These are phyloP conservation scores for Philhelius pedissequus DNA, from an alignment of 2,888 invertebrate genomes.

Conservation along the genomic window DNA sequence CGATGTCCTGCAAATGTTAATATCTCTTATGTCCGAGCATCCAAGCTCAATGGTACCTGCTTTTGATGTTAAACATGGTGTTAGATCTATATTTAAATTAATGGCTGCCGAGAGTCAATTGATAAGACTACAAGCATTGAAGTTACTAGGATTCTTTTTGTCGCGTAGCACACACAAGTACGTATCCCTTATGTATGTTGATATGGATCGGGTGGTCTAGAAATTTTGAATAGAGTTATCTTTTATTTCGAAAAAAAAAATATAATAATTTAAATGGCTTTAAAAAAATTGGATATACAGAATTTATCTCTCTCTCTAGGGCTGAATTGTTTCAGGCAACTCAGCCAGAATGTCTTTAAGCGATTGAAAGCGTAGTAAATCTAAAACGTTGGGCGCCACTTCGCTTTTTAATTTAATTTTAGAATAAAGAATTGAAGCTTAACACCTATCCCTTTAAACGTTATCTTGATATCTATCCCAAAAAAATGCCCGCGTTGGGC, in stretches of 20 bases:
- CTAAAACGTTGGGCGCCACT: slow-evolving; percentile 22
- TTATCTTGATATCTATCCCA: no score
- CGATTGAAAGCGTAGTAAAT: no score
- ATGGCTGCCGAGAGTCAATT: slow-evolving; percentile 97
- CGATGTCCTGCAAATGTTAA: slow-evolving; percentile 98
- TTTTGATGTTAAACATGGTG: slow-evolving; percentile 98
- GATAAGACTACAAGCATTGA: slow-evolving; percentile 96
- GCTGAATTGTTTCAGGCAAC: no score
- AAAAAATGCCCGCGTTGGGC: no score
- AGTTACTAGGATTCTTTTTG: slow-evolving; percentile 97
- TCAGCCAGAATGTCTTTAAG: no score
- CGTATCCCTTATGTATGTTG: slow-evolving; percentile 74
- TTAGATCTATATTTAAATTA: slow-evolving; percentile 97
- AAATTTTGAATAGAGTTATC: slow-evolving; percentile 22
- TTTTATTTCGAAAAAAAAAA: background rate
- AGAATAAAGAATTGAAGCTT: no score
- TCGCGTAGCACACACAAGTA: slow-evolving; percentile 99
- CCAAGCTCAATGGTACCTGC: slow-evolving; percentile 99
- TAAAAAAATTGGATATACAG: no score
- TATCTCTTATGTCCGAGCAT: slow-evolving; percentile 98
- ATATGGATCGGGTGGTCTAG: slow-evolving; percentile 48
- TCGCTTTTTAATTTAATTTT: no score
- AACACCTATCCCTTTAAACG: no score
- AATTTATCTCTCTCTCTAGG: no score
- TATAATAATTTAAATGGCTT: no score